Base-by-base conservation (phyloP, 1,140 invertebrate genomes). In the Chionoecetes opilio region DNA sequence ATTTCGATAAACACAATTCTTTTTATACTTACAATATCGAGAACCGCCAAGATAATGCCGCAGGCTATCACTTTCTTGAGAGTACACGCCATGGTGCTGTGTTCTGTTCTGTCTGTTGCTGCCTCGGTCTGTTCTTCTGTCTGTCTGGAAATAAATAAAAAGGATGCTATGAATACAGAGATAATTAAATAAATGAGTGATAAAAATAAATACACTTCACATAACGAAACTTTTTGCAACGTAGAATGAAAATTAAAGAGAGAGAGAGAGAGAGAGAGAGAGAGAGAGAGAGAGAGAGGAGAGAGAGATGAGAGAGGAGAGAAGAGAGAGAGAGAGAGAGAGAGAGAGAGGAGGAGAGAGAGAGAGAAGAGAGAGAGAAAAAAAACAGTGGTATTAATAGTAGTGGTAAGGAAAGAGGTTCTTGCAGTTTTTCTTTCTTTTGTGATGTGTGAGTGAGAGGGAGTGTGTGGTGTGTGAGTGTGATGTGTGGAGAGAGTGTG, bases 11-110 rank as follows among this genome's bases (percentile, higher is more conserved):
- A n/a, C n/a, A n/a, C n/a, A n/a, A n/a, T n/a, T n/a, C n/a, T n/a
- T n/a, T n/a, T n/a, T 26, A 41, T 53, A 93, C 92, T 93, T 46
- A 93, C 92, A 34, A 93, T 93, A 41, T 93, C 92, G 5, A 93
- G 2, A 26, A 93, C 34, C 6, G 84, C 92, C n/a, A 93, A 31
- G 0, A 53, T 31, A 31, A 93, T 53, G 9, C 92, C 92, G 17
- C 82, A 93, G 1, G n/a, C 38, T 26, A 86, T 84, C 9, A 86
- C 31, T 17, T 35, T 34, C 41, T 32, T 38, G 11, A 93, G n/a
- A 31, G 92, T 31, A 38, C 92, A 93, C 31, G 35, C 92, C 92
- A 93, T 93, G 8, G 29, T 53, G 92, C 21, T 75, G 14, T 34
- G 92, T 1, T n/a, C 34, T 41, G 9, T 32, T 32, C 21, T 53